Conservation (phyloP, 2,888 invertebrate species). For the Drosophila emarginata region DNA sequence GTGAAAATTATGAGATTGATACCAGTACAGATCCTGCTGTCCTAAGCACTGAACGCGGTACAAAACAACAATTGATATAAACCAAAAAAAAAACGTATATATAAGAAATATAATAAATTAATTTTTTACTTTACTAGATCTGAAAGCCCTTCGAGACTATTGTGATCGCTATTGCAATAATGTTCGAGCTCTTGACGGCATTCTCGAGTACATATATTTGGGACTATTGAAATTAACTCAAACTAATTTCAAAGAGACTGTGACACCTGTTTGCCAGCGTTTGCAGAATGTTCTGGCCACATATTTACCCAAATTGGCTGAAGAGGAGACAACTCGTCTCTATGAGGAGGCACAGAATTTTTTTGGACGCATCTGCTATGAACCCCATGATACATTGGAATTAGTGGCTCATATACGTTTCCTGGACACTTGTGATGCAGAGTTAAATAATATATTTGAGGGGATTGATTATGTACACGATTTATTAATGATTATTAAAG, state of each 20-base stretch:
- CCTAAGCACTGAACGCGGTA: conserved; percentile 85
- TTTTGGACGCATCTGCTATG: conserved; percentile 85
- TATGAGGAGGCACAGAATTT: conserved; percentile 83
- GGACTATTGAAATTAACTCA: conserved; percentile 89
- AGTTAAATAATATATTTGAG: conserved; percentile 88
- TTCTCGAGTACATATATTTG: conserved; percentile 87
- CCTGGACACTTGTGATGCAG: conserved; percentile 85
- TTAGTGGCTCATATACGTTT: conserved; percentile 85
- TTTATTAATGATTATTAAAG: conserved; percentile 91
- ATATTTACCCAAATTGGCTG: conserved; percentile 88
- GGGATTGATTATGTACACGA: conserved; percentile 91
- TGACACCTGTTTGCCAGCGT: conserved; percentile 88
- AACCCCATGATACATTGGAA: conserved; percentile 88
- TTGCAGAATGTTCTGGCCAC: conserved; percentile 86
- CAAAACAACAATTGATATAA: not conserved
- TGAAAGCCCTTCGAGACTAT: conserved; percentile 86
- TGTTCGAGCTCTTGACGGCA: conserved; percentile 86
- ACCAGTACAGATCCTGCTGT: conserved; percentile 85
- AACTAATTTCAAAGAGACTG: conserved; percentile 87
- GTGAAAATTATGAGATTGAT: conserved; percentile 88
- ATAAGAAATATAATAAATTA: not conserved
- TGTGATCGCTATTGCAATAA: conserved; percentile 88
- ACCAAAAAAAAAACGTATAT: too few relatives aligned
- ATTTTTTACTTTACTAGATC: conserved; percentile 81
- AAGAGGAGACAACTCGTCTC: conserved; percentile 84